phyloP scores from a whole-genome alignment of 2,797 vertebrate genomes.

The Myoxocephalus aenaeus region DNA sequence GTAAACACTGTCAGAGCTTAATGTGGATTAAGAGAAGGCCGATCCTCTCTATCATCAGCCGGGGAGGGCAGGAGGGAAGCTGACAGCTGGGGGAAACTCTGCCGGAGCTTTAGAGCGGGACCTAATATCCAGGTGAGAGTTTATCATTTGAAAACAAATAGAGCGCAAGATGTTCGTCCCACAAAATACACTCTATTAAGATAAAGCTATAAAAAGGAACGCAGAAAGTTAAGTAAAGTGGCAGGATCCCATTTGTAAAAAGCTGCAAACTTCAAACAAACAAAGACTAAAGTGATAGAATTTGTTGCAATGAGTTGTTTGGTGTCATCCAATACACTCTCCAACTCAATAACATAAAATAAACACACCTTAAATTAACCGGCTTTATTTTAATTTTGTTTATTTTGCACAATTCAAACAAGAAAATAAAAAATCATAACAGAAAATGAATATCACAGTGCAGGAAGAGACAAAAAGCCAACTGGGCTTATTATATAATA shows the following conservation, averaged over 20 bases:
- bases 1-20: conserved; percentile 73
- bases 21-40: conserved; percentile 69
- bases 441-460: too few species aligned
- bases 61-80: conserved; percentile 29
- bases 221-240: background rate
- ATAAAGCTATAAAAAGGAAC: background rate
- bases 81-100: conserved; percentile 39
- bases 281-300: background rate
- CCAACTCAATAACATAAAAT: background rate
- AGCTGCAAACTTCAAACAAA: background rate
- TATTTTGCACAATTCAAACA: too few species aligned
- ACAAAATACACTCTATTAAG: background rate
- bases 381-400: too few species aligned
- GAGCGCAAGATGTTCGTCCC: background rate
- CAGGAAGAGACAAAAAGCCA: too few species aligned
- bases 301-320: background rate
- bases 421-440: too few species aligned
- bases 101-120: background rate
- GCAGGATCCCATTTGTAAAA: background rate
- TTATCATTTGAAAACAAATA: conserved; percentile 10
- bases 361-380: background rate
- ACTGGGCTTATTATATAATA: too few species aligned
- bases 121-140: background rate
- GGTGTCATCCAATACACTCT: conserved; percentile 53
- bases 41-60: conserved; percentile 40